Percentiles rank a stretch among this genome's conserved stretches.
These are phyloP conservation scores for Agelastica alni DNA, from an alignment of 2,888 invertebrate genomes.

Conservation along the genomic window DNA sequence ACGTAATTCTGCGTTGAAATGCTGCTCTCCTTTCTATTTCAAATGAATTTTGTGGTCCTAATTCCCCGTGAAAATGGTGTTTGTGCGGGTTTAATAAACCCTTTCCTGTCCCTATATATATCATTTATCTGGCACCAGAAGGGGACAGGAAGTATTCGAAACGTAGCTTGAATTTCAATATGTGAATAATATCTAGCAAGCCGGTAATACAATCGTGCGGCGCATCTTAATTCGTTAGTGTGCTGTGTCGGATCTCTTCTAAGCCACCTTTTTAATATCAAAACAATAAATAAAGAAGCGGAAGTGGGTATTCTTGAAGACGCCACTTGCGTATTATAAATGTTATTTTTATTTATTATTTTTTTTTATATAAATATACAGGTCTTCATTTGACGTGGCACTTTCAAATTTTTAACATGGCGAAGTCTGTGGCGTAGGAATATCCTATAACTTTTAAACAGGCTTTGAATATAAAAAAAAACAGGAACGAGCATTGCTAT, in stretches of 20 bases:
- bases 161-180: conserved; percentile 19
- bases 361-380: too few species aligned
- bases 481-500: too few species aligned
- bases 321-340: neutral
- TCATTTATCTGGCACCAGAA: conserved; percentile 6
- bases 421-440: too few species aligned
- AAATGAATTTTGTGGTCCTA: too few species aligned
- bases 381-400: too few species aligned
- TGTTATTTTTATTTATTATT: too few species aligned
- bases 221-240: conserved; percentile 11
- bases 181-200: conserved; percentile 10
- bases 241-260: neutral
- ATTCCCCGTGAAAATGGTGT: neutral
- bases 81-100: conserved; percentile 2
- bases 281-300: conserved; percentile 30
- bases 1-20: too few species aligned
- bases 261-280: conserved; percentile 9
- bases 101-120: neutral
- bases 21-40: too few species aligned
- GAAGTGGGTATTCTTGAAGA: conserved; percentile 21
- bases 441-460: too few species aligned
- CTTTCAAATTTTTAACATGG: too few species aligned
- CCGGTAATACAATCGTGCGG: conserved; percentile 18
- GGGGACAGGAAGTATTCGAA: conserved; percentile 19
- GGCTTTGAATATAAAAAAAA: too few species aligned